Conservation (phyloP, 37 sponge, comb jelly and placozoan genomes). For the Theonella swinhoei region DNA sequence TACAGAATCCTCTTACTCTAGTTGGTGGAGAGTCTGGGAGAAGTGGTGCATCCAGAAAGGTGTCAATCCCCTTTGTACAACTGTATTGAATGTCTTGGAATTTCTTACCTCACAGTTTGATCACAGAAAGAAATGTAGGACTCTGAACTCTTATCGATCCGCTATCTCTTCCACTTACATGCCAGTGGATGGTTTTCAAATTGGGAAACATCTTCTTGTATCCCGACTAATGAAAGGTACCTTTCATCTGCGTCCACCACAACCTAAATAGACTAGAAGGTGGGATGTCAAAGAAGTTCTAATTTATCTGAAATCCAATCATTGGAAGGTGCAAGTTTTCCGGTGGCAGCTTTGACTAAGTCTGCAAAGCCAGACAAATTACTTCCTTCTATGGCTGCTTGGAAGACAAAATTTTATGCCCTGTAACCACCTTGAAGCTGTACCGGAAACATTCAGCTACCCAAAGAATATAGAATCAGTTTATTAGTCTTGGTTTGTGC, state of each 20-base stretch:
- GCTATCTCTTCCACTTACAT: too few species aligned
- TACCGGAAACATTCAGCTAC: background rate
- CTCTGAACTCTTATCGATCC: too few species aligned
- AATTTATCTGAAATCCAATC: background rate
- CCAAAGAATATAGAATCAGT: too few species aligned
- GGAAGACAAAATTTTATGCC: background rate
- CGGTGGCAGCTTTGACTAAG: too few species aligned
- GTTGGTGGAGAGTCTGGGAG: too few species aligned
- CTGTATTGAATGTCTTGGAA: background rate
- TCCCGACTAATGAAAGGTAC: background rate
- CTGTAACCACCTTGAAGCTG: background rate
- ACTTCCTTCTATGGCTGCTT: background rate
- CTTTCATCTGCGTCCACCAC: background rate
- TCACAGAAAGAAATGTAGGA: background rate
- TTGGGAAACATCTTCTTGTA: too few species aligned
- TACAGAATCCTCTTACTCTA: conserved; percentile 11
- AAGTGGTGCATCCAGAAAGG: too few species aligned
- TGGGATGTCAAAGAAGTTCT: too few species aligned
- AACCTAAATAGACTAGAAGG: background rate
- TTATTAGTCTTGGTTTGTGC: too few species aligned
- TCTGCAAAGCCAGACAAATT: background rate
- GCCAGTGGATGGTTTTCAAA: too few species aligned
- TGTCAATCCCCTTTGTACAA: background rate
- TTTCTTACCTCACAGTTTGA: background rate
- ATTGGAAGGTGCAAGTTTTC: background rate